These are phyloP conservation scores for Sinotaia quadrata DNA, from an alignment of 2,888 invertebrate species.

Conservation along the genomic window DNA sequence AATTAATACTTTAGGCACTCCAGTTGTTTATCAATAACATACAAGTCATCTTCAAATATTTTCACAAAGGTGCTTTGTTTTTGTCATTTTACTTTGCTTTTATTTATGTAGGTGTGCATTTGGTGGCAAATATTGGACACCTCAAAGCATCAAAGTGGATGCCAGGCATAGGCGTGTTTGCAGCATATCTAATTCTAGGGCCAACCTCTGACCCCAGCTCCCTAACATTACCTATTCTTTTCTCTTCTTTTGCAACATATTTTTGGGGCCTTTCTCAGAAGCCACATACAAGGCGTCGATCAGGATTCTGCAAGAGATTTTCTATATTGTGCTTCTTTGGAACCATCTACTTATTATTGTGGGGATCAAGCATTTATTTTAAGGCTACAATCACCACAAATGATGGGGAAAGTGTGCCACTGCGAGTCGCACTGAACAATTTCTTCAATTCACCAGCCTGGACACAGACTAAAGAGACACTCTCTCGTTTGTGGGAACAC, in stretches of 20 bases:
- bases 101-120: conserved; percentile 83
- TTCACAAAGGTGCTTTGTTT: no score
- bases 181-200: conserved; percentile 79
- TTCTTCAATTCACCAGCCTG: conserved; percentile 84
- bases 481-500: conserved; percentile 83
- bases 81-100: conserved; percentile 2
- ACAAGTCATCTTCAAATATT: no score
- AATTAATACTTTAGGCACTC: no score
- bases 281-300: conserved; percentile 18
- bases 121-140: conserved; percentile 90
- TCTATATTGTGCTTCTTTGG: conserved; percentile 76
- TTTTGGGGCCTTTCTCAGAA: conserved; percentile 82
- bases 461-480: conserved; percentile 79
- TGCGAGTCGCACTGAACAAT: conserved; percentile 87
- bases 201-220: conserved; percentile 43
- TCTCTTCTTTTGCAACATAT: conserved; percentile 73
- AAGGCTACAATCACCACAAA: conserved; percentile 76
- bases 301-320: conserved; percentile 38
- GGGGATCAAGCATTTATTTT: conserved; percentile 87
- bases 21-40: no score
- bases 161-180: conserved; percentile 81
- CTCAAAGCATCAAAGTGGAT: conserved; percentile 83
- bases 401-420: conserved; percentile 82
- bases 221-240: conserved; percentile 43
- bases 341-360: conserved; percentile 81